These are phyloP conservation scores for Sericinus montela DNA, from an alignment of 2,888 invertebrate species.

Conservation along the genomic window DNA sequence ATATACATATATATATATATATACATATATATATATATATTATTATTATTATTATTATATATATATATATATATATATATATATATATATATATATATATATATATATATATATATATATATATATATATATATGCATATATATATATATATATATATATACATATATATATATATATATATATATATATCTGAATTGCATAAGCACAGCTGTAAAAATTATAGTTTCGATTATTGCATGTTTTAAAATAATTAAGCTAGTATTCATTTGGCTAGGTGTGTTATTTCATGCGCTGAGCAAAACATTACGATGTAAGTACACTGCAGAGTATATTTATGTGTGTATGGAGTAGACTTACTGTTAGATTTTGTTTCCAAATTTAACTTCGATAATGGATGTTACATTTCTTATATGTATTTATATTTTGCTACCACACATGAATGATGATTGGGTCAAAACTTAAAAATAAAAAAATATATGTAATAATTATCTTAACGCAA, in stretches of 20 bases:
- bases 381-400: not conserved
- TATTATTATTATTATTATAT: too few species aligned
- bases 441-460: slow-evolving; percentile 15
- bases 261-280: slow-evolving; percentile 73
- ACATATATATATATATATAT: slow-evolving; percentile 48
- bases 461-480: too few species aligned
- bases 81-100: too few species aligned
- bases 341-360: slow-evolving; percentile 16
- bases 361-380: not conserved
- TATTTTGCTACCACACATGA: not conserved
- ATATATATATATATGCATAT: too few species aligned
- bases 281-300: slow-evolving; percentile 73
- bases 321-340: slow-evolving; percentile 20
- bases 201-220: slow-evolving; percentile 2
- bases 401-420: too few species aligned
- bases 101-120: too few species aligned
- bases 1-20: slow-evolving; percentile 35
- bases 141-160: too few species aligned
- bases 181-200: slow-evolving; percentile 15
- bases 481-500: too few species aligned
- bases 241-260: slow-evolving; percentile 54
- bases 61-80: too few species aligned
- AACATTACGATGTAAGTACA: slow-evolving; percentile 70
- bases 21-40: too few species aligned
- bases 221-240: slow-evolving; percentile 38